A percentile compares a stretch with the other conserved stretches of the same genome.
Evolutionary conservation across 2,113 vertebrate species (phyloP).

Genomic region (Callochromis pleurospilus): DNA sequence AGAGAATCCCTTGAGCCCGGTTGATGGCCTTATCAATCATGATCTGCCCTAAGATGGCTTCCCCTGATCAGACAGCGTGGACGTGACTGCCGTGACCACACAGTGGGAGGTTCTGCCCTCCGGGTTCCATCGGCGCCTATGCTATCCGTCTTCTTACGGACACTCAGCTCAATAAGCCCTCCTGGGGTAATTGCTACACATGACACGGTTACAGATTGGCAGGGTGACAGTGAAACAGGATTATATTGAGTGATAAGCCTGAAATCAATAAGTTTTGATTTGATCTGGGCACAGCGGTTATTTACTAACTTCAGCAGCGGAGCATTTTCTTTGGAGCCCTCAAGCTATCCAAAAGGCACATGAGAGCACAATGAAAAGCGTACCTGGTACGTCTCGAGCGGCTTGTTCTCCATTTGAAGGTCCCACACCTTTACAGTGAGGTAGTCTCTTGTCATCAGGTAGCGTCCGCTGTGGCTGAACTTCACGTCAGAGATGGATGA

Average conservation of each 20-base stretch:
- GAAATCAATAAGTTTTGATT: constrained; percentile 61
- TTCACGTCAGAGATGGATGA: constrained; percentile 96
- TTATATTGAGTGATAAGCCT: constrained; percentile 56
- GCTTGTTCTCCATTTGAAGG: constrained; percentile 95
- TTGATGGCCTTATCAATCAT: constrained; percentile 56
- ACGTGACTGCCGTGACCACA: constrained; percentile 39
- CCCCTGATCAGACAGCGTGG: constrained; percentile 32
- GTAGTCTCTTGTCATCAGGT: constrained; percentile 95
- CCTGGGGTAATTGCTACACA: constrained; percentile 20
- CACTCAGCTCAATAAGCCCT: constrained; percentile 36
- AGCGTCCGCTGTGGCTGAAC: constrained; percentile 94
- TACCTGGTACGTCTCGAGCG: constrained; percentile 94
- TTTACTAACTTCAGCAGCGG: neutral
- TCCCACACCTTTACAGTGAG: constrained; percentile 97
- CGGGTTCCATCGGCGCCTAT: neutral
- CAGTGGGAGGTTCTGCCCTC: constrained; percentile 52
- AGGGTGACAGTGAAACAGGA: constrained; percentile 44
- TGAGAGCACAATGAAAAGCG: neutral
- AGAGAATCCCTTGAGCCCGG: constrained; percentile 40
- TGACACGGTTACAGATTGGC: constrained; percentile 29
- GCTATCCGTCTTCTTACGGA: constrained; percentile 39
- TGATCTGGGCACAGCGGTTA: neutral
- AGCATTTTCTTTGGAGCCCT: neutral
- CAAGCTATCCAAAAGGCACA: neutral
- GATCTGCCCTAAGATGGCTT: constrained; percentile 39